Conservation (phyloP, 2,113 vertebrate species). For the Pterophyllum scalare region DNA sequence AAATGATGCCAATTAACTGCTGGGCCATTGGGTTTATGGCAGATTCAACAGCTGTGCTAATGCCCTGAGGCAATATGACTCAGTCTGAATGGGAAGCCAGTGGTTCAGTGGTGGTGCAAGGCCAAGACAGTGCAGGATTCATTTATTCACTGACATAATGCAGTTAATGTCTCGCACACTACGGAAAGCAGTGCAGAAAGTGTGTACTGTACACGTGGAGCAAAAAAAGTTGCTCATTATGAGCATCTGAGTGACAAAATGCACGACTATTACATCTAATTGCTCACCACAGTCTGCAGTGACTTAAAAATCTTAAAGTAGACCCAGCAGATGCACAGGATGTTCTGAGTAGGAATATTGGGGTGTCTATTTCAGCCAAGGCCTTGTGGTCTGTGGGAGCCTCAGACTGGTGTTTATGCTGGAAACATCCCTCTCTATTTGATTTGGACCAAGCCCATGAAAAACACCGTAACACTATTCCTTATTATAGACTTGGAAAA, state of each 20-base stretch:
- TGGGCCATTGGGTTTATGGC: conserved; percentile 47
- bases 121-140: neutral
- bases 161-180: neutral
- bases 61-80: conserved; percentile 45
- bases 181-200: neutral
- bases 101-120: conserved; percentile 41
- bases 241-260: neutral
- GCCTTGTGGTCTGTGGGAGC: conserved; percentile 52
- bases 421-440: conserved; percentile 62
- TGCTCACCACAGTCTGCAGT: neutral
- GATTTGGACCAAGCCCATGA: conserved; percentile 61
- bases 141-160: neutral
- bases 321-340: neutral
- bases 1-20: conserved; percentile 30
- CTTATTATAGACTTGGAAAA: conserved; percentile 62
- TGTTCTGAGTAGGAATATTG: conserved; percentile 44
- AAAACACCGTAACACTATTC: conserved; percentile 67
- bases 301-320: neutral
- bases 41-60: conserved; percentile 59
- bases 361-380: conserved; percentile 34
- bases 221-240: neutral
- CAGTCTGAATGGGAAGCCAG: conserved; percentile 34
- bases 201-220: neutral
- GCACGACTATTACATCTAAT: neutral
- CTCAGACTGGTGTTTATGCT: conserved; percentile 68